Percentiles rank a stretch among this genome's conserved stretches.
These are phyloP conservation scores for Archocentrus centrarchus DNA, from an alignment of 2,113 vertebrate species.

Conservation along the genomic window DNA sequence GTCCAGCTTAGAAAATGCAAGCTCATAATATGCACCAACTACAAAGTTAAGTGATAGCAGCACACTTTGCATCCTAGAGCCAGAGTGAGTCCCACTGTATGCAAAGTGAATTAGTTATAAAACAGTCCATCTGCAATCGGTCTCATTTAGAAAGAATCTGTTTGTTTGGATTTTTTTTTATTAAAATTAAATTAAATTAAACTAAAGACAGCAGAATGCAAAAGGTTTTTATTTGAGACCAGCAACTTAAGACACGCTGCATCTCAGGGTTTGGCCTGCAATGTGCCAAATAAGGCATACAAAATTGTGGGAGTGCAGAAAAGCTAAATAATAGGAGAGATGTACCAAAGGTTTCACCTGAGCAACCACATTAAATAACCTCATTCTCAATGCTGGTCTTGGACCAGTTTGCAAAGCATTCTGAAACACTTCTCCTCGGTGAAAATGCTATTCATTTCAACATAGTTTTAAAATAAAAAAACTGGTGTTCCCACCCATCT, in stretches of 20 bases:
- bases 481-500: slow-evolving; percentile 1
- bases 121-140: background rate
- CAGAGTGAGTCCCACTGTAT: background rate
- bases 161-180: background rate
- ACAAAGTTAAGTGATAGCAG: background rate
- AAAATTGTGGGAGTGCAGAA: background rate
- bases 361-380: background rate
- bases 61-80: background rate
- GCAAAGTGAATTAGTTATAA: background rate
- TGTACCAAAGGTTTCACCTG: background rate
- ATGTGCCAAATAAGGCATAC: background rate
- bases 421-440: slow-evolving; percentile 9
- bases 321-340: background rate
- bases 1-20: background rate
- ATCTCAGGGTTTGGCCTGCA: background rate
- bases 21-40: background rate
- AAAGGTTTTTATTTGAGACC: background rate
- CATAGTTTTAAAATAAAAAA: slow-evolving; percentile 39
- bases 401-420: slow-evolving; percentile 21
- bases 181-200: background rate
- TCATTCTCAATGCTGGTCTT: slow-evolving; percentile 7
- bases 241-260: background rate
- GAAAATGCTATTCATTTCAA: slow-evolving; percentile 23
- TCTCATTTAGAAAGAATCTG: background rate
- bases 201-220: background rate